A percentile compares a stretch with the other conserved stretches of the same genome.
These are phyloP conservation scores for Vesta saturnalis DNA, from an alignment of 2,888 invertebrate species.

Conservation along the genomic window DNA sequence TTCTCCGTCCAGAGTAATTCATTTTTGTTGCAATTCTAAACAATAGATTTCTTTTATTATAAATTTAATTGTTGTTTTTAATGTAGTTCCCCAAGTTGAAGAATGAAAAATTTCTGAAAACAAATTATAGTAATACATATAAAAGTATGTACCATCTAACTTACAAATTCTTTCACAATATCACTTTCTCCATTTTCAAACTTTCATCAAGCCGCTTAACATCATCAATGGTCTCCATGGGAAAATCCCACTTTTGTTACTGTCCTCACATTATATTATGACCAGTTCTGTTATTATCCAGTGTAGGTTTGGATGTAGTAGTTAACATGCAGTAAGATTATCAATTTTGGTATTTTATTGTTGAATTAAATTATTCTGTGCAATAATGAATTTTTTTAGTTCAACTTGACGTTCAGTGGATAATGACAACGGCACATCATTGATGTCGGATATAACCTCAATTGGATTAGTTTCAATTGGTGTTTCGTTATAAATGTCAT, in stretches of 20 bases:
- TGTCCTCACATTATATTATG: not conserved
- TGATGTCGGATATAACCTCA: not conserved
- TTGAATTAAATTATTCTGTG: not conserved
- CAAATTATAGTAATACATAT: not conserved
- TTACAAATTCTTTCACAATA: not conserved
- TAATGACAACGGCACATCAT: not conserved
- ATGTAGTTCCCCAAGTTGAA: slow-evolving; percentile 1
- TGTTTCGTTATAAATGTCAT: no score
- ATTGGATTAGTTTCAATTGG: no score
- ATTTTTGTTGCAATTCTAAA: not conserved
- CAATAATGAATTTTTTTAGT: not conserved
- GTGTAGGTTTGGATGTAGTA: not conserved
- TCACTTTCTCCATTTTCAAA: not conserved
- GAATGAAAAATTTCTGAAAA: not conserved
- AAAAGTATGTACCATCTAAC: not conserved
- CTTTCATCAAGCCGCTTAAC: not conserved
- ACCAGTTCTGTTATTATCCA: not conserved
- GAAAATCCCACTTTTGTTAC: not conserved
- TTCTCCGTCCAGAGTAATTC: no score
- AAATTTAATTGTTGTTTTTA: not conserved
- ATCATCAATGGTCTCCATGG: not conserved
- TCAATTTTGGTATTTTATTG: not conserved
- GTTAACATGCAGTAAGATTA: not conserved
- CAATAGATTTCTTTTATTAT: not conserved
- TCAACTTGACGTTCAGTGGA: not conserved